These are phyloP conservation scores for Hemiprocne comata DNA, from an alignment of 2,113 vertebrate species.

Conservation along the genomic window DNA sequence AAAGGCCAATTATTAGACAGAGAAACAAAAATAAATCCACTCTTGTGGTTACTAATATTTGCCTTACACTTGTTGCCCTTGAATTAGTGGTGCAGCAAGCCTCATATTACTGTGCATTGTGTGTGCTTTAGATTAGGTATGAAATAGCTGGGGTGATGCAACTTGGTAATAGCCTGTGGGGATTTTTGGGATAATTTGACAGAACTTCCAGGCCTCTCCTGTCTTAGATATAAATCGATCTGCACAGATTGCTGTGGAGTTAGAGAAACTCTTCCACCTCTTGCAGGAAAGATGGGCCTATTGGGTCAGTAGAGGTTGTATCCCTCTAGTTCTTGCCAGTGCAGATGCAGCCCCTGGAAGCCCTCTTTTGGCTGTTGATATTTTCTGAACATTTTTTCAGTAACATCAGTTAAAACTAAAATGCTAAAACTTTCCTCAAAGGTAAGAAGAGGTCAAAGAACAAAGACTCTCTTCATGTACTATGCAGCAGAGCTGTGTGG, in stretches of 20 bases:
- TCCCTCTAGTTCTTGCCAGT: not conserved
- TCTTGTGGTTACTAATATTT: fast-evolving
- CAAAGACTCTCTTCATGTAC: not conserved
- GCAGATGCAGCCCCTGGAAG: not conserved
- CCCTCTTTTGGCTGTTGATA: not conserved
- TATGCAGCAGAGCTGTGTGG: not conserved
- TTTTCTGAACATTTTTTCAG: not conserved
- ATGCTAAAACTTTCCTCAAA: not conserved
- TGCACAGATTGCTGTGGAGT: not conserved
- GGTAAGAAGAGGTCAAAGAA: not conserved
- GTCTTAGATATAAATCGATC: not conserved
- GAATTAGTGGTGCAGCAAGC: not conserved
- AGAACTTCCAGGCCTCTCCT: not conserved
- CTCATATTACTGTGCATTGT: not conserved
- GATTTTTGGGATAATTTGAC: not conserved
- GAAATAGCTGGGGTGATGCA: not conserved
- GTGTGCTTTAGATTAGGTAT: not conserved
- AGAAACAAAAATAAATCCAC: not conserved
- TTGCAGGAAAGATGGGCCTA: not conserved
- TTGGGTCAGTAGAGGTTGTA: not conserved
- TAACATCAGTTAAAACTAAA: not conserved
- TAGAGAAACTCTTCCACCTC: not conserved
- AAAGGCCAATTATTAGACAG: not conserved
- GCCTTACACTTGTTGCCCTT: not conserved
- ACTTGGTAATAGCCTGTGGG: not conserved